Evolutionary conservation across 2,797 vertebrate species (phyloP).

Genomic region (Takifugu ocellatus): DNA sequence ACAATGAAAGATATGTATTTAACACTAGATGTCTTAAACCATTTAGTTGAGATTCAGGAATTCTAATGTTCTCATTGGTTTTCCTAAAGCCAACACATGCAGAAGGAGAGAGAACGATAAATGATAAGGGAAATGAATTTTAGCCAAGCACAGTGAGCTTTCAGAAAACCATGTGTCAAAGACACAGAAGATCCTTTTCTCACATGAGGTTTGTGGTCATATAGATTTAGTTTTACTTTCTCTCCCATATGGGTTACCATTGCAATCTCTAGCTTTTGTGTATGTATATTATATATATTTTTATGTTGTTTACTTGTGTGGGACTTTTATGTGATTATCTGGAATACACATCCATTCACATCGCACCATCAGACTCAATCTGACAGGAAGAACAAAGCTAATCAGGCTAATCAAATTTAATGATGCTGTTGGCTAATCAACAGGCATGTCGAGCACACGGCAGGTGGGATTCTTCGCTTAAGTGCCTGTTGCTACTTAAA

Average conservation of each 20-base stretch:
- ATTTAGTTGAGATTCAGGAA: slow-evolving; percentile 54
- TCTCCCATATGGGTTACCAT: slow-evolving; percentile 31
- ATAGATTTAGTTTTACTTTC: slow-evolving; percentile 62
- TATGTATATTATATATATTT: neutral
- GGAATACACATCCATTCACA: slow-evolving; percentile 49
- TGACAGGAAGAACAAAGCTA: slow-evolving; percentile 19
- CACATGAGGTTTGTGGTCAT: slow-evolving; percentile 17
- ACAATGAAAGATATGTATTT: too few relatives aligned
- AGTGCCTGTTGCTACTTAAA: slow-evolving; percentile 22
- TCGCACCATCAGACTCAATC: neutral
- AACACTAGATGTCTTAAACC: slow-evolving; percentile 6
- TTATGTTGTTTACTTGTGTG: neutral
- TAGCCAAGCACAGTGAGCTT: slow-evolving; percentile 33
- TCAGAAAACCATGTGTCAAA: slow-evolving; percentile 28
- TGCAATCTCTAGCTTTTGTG: slow-evolving; percentile 19
- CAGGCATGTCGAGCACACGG: neutral
- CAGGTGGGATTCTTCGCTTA: neutral
- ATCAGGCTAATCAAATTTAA: slow-evolving; percentile 22
- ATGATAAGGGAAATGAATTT: slow-evolving; percentile 26
- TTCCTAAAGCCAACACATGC: slow-evolving; percentile 45
- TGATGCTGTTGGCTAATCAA: slow-evolving; percentile 6
- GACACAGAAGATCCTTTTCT: slow-evolving; percentile 23
- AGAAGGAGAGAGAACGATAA: slow-evolving; percentile 26
- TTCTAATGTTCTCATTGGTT: slow-evolving; percentile 64
- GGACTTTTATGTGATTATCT: slow-evolving; percentile 40